A percentile compares a stretch with the other conserved stretches of the same genome.
Conservation (phyloP, 2,113 vertebrate genomes). For the Gracilinanus agilis region DNA sequence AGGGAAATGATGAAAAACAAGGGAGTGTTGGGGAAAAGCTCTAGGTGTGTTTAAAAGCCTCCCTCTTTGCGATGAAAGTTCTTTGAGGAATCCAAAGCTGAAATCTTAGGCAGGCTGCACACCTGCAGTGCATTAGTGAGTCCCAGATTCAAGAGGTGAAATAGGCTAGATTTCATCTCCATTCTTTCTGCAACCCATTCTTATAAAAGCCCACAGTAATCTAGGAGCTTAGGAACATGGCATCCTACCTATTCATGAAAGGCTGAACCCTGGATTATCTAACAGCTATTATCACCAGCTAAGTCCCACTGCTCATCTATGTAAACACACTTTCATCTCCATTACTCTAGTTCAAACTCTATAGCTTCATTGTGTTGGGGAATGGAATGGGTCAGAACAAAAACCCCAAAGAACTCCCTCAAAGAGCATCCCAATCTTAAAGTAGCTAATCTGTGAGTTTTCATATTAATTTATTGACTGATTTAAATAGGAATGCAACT, state of each 20-base stretch:
- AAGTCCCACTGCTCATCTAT: slow-evolving; percentile 72
- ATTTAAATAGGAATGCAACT: slow-evolving; percentile 8
- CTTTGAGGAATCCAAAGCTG: slow-evolving; percentile 70
- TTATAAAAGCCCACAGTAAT: slow-evolving; percentile 68
- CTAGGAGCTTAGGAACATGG: slow-evolving; percentile 63
- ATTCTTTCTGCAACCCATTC: slow-evolving; percentile 66
- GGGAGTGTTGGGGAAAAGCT: slow-evolving; percentile 55
- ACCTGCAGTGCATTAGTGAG: slow-evolving; percentile 76
- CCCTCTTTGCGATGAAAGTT: slow-evolving; percentile 71
- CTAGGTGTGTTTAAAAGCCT: slow-evolving; percentile 73
- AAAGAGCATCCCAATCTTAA: slow-evolving; percentile 18
- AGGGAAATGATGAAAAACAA: slow-evolving; percentile 64
- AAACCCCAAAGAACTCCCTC: slow-evolving; percentile 43
- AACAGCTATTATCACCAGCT: slow-evolving; percentile 55
- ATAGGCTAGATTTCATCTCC: slow-evolving; percentile 69
- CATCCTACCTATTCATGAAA: slow-evolving; percentile 63
- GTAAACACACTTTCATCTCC: slow-evolving; percentile 73
- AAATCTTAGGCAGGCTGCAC: slow-evolving; percentile 62
- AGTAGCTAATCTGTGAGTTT: slow-evolving; percentile 8
- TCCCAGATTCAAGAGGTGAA: slow-evolving; percentile 69
- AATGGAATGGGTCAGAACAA: slow-evolving; percentile 55
- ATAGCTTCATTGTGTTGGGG: slow-evolving; percentile 61
- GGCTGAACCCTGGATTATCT: slow-evolving; percentile 68
- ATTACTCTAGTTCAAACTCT: slow-evolving; percentile 58
- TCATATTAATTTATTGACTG: neutral